Percentiles rank a stretch among this genome's conserved stretches.
These are phyloP conservation scores for Labroides dimidiatus DNA, from an alignment of 2,797 vertebrate species.

Conservation along the genomic window DNA sequence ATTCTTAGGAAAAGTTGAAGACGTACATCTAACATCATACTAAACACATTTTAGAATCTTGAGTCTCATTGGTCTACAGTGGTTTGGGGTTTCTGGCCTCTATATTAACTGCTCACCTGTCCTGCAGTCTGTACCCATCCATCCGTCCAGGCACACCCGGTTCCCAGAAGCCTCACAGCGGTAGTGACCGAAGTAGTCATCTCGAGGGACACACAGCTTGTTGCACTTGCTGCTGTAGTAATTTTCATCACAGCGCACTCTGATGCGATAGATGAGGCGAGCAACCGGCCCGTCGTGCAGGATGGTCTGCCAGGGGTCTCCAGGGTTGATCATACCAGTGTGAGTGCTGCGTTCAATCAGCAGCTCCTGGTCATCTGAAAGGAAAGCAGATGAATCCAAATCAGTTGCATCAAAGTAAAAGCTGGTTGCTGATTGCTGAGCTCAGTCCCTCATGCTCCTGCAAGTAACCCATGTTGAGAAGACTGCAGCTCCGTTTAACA, in stretches of 20 bases:
- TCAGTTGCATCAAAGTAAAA: background rate
- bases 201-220: constrained; percentile 92
- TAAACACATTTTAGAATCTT: too few relatives aligned
- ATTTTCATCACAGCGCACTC: constrained; percentile 92
- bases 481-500: too few relatives aligned
- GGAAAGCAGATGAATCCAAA: background rate
- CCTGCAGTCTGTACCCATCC: constrained; percentile 93
- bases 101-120: constrained; percentile 83
- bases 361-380: constrained; percentile 79
- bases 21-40: too few relatives aligned
- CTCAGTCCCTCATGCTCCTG: too few relatives aligned
- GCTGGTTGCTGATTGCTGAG: too few relatives aligned
- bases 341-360: constrained; percentile 91
- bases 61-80: too few relatives aligned
- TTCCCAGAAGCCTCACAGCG: constrained; percentile 92
- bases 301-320: constrained; percentile 91
- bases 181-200: constrained; percentile 96
- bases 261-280: constrained; percentile 88
- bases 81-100: too few relatives aligned
- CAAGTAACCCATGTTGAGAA: too few relatives aligned
- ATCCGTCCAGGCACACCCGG: constrained; percentile 94
- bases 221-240: constrained; percentile 96
- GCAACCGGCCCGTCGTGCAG: constrained; percentile 89
- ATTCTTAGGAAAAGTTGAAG: too few relatives aligned
- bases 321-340: constrained; percentile 93